Evolutionary conservation across 2,888 invertebrate genomes (phyloP), one percentile per base, ranked within the genome.

Genomic region (Pyrrhosoma nymphula): DNA sequence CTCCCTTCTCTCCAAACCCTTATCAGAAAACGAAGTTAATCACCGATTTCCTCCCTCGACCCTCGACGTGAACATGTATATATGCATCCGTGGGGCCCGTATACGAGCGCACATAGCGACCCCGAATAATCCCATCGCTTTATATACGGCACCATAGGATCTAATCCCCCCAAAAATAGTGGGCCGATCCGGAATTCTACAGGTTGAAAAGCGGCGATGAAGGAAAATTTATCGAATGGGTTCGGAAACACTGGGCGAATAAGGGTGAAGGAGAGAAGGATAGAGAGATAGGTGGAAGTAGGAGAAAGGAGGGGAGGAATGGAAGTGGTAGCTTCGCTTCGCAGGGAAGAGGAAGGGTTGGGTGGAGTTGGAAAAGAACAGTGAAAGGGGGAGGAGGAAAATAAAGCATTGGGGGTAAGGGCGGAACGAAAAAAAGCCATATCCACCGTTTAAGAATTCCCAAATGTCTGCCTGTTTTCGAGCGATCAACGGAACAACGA

Each of bases 141-240:
- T 82, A 82, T 82, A 82, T 82, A 82, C 63, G 56, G 91, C 60
- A 69, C 91, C 91, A 56, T 55, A 89, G 55, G 35, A 89, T 39
- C 91, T 91, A 91, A 91, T 91, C 91, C 91, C 63, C 35, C 30
- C 82, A 35, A 82, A 63, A 91, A 91, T 91, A 91, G 89, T 82
- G 82, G 56, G 91, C 63, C 63, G 91, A 91, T 63, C 91, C 91
- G 91, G 56, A 91, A 91, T 91, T 91, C 91, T 91, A 91, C 91
- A 91, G 91, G 91, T 91, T 91, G 91, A 91, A 91, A 91, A 91
- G 91, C 63, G 91, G 63, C 39, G 60, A 30, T 91, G 91, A 91
- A 39, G 60, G 60, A 69, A 39, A 91, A 91, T 91, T 91, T 91
- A 91, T 91, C 91, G 91, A 26, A 63, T 91, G 91, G 91, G 39